A percentile compares a stretch with the other conserved stretches of the same genome.
These are phyloP conservation scores for Isoperla grammatica DNA, from an alignment of 2,888 invertebrate genomes.

Conservation along the genomic window DNA sequence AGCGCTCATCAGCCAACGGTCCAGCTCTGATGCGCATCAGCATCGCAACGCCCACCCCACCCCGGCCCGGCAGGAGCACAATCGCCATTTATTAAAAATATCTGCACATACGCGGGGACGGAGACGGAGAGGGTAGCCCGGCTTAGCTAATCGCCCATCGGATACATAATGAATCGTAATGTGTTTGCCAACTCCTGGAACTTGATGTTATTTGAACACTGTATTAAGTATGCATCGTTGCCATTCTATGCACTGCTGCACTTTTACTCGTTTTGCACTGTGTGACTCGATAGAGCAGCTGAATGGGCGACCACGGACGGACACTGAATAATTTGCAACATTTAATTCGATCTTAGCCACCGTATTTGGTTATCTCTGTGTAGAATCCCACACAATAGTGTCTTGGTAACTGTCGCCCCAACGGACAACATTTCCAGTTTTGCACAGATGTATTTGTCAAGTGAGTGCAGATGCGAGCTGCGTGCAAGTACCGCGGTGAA, in stretches of 20 bases:
- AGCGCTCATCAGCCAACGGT: background rate
- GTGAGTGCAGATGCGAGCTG: constrained; percentile 1
- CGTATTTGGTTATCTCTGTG: constrained; percentile 12
- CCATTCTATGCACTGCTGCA: constrained; percentile 9
- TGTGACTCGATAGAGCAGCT: background rate
- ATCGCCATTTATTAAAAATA: constrained; percentile 15
- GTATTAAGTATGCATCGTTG: constrained; percentile 14
- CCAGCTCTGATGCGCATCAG: background rate
- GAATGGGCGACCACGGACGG: background rate
- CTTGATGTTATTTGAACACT: constrained; percentile 10
- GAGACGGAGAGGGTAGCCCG: background rate
- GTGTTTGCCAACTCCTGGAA: constrained; percentile 6
- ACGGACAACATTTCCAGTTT: constrained; percentile 8
- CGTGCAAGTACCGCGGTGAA: background rate
- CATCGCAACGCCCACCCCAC: background rate
- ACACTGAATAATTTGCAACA: constrained; percentile 12
- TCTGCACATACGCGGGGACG: no score
- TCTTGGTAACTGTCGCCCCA: constrained; percentile 7
- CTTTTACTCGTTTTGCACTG: constrained; percentile 8
- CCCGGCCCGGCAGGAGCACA: constrained; percentile 13
- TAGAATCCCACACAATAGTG: constrained; percentile 10
- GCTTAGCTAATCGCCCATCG: constrained; percentile 1
- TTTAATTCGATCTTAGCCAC: constrained; percentile 2
- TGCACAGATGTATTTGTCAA: constrained; percentile 11
- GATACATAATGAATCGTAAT: background rate